These are phyloP conservation scores for Arremon brunneinucha DNA, from an alignment of 2,797 vertebrate species.

Conservation along the genomic window DNA sequence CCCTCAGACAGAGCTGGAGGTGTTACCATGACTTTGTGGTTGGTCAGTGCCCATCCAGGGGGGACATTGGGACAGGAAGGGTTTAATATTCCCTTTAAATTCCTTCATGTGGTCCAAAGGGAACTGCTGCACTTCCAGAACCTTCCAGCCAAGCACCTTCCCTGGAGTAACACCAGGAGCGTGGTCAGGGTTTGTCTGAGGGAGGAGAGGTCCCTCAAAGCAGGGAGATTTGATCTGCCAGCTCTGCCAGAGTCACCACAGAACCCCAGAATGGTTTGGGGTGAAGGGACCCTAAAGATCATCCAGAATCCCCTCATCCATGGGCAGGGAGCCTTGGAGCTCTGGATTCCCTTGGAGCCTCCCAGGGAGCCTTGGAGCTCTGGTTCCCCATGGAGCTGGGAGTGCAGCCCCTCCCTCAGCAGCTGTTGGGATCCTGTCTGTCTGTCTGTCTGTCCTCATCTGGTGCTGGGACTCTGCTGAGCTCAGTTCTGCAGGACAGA, in stretches of 20 bases:
- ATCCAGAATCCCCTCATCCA: background rate
- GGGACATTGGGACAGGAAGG: background rate
- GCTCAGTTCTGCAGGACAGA: background rate
- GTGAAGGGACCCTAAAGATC: background rate
- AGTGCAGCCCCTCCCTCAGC: background rate
- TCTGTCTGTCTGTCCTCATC: background rate
- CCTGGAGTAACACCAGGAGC: fast-evolving
- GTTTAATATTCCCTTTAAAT: background rate
- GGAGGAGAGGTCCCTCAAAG: background rate
- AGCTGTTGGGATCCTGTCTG: background rate
- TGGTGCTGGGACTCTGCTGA: background rate
- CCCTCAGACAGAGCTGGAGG: background rate
- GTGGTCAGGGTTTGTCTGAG: background rate
- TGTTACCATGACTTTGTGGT: background rate
- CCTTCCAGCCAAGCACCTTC: background rate
- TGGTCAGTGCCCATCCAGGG: background rate
- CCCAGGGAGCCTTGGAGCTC: too few relatives aligned
- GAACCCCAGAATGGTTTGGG: background rate
- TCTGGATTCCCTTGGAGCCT: too few relatives aligned
- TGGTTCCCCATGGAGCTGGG: background rate
- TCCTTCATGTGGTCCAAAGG: background rate
- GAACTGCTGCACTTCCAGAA: background rate
- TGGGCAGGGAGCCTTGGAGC: background rate
- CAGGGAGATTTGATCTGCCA: background rate
- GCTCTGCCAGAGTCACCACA: too few relatives aligned